A percentile compares a stretch with the other conserved stretches of the same genome.
These are phyloP conservation scores for Erythrolamprus reginae DNA, from an alignment of 2,113 vertebrate species.

Conservation along the genomic window DNA sequence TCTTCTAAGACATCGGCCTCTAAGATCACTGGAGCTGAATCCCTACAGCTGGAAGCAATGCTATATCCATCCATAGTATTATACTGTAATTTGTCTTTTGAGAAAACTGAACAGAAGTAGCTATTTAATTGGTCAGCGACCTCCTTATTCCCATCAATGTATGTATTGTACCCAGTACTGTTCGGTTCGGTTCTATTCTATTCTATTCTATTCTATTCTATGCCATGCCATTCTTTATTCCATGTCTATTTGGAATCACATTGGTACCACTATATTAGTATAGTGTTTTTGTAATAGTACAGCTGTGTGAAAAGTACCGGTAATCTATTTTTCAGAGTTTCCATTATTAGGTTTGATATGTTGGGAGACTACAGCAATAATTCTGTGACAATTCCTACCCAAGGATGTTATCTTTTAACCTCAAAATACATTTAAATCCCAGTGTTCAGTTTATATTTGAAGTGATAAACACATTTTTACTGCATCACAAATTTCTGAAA, in stretches of 20 bases:
- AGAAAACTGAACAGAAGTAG: too few relatives aligned
- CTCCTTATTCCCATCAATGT: too few relatives aligned
- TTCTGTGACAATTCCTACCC: neutral
- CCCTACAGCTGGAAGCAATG: too few relatives aligned
- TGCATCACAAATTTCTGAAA: constrained; percentile 25
- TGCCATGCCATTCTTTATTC: neutral
- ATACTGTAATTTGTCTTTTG: too few relatives aligned
- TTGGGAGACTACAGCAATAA: neutral
- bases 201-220: neutral
- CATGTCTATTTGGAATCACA: neutral
- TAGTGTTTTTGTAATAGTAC: neutral
- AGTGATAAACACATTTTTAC: constrained; percentile 5
- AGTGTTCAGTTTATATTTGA: constrained; percentile 9
- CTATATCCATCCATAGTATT: too few relatives aligned
- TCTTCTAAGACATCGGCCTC: too few relatives aligned
- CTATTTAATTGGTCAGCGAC: too few relatives aligned
- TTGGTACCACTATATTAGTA: neutral
- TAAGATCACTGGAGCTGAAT: too few relatives aligned
- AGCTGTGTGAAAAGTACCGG: neutral
- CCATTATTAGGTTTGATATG: neutral
- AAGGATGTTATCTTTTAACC: neutral
- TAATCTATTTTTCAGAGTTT: constrained; percentile 2
- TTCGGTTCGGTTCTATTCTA: too few relatives aligned
- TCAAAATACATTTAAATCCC: constrained; percentile 4
- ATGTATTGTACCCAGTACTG: too few relatives aligned